Percentiles rank a stretch among this genome's conserved stretches.
Evolutionary conservation across 2,888 invertebrate genomes (phyloP).

Genomic region (Clostera curtula): DNA sequence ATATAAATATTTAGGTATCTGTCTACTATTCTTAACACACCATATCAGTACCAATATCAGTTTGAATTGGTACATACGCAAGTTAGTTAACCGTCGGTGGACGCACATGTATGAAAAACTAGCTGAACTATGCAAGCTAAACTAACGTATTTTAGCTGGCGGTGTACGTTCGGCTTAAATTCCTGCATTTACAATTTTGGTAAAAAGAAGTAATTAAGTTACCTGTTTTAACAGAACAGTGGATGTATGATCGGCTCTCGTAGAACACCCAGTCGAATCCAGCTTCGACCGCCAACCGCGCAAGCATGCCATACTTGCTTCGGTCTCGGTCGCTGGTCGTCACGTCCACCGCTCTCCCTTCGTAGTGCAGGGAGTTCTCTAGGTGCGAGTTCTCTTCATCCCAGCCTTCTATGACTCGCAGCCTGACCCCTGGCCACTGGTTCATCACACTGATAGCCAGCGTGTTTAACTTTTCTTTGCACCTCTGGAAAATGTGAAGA

Average conservation of each 20-base stretch:
- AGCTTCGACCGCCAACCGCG: conserved; percentile 94
- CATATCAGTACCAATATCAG: no score
- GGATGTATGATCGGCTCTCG: conserved; percentile 94
- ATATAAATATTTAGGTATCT: no score
- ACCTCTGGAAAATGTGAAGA: conserved; percentile 82
- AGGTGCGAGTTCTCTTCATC: conserved; percentile 89
- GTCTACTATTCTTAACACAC: no score
- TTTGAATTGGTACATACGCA: no score
- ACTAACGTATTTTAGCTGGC: no score
- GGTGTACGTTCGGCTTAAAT: no score
- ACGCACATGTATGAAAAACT: no score
- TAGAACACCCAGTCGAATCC: conserved; percentile 99
- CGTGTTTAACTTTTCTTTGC: conserved; percentile 95
- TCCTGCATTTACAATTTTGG: no score
- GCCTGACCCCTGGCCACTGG: conserved; percentile 96
- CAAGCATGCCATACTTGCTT: conserved; percentile 96
- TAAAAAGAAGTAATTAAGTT: conserved; percentile 29
- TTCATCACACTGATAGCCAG: conserved; percentile 98
- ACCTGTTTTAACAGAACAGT: conserved; percentile 99
- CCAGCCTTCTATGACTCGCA: conserved; percentile 97
- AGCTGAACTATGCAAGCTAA: no score
- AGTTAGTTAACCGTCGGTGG: no score
- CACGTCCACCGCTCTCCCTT: conserved; percentile 96
- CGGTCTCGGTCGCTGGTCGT: conserved; percentile 95
- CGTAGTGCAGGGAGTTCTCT: conserved; percentile 93